Evolutionary conservation across 1,140 invertebrate genomes (phyloP).

Genomic region (Cyrtorhinus lividipennis): DNA sequence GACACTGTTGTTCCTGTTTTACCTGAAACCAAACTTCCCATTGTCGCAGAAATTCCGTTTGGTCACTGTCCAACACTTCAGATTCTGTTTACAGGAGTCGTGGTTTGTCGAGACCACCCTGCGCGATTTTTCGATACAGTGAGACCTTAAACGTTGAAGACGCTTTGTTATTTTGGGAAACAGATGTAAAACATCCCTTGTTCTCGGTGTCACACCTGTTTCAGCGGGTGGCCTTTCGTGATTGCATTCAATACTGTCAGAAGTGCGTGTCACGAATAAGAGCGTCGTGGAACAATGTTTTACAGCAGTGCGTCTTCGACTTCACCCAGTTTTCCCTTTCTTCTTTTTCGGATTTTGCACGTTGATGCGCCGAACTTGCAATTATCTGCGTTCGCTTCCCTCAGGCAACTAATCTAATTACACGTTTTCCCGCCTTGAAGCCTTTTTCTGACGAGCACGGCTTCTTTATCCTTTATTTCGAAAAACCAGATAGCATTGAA

Average conservation of each 20-base stretch:
- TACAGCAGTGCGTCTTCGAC: not conserved
- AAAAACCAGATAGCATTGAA: too few relatives aligned
- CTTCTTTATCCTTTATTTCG: too few relatives aligned
- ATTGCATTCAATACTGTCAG: not conserved
- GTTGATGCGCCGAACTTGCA: too few relatives aligned
- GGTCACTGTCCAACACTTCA: not conserved
- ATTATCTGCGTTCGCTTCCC: not conserved
- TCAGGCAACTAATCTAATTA: not conserved
- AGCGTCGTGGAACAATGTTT: not conserved
- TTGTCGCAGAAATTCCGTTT: not conserved
- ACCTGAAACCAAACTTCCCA: not conserved
- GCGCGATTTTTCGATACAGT: not conserved
- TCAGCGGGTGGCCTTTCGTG: not conserved
- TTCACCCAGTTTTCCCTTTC: too few relatives aligned
- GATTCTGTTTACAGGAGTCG: not conserved
- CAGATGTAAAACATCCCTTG: slow-evolving; percentile 3
- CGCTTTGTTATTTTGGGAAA: not conserved
- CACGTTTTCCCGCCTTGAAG: too few relatives aligned
- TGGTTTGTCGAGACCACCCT: not conserved
- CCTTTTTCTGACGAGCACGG: too few relatives aligned
- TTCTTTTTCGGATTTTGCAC: slow-evolving; percentile 5
- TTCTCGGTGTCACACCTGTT: slow-evolving; percentile 1
- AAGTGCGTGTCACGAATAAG: not conserved
- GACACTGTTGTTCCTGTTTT: not conserved
- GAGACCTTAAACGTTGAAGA: not conserved